phyloP scores from a whole-genome alignment of 1,140 invertebrate genomes.

The Thaumetopoea pityocampa region DNA sequence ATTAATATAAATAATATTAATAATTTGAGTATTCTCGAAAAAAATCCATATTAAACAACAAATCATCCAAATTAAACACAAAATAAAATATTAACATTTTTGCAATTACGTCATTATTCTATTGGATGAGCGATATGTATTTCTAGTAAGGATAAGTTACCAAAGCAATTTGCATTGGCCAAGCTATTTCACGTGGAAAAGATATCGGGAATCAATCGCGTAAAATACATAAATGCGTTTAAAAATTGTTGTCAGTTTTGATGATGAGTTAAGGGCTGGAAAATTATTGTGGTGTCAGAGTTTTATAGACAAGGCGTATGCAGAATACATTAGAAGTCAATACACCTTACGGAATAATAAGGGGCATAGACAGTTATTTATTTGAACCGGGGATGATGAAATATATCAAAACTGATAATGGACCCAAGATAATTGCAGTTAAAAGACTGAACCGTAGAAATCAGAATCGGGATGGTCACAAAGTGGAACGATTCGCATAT shows the following conservation, averaged over 20 bases:
- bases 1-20: no score
- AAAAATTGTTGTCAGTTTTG: slow-evolving; percentile 19
- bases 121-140: background rate
- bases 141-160: slow-evolving; percentile 3
- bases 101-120: no score
- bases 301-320: slow-evolving; percentile 4
- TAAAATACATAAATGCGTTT: slow-evolving; percentile 20
- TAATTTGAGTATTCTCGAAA: no score
- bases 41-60: no score
- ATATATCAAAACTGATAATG: slow-evolving; percentile 6
- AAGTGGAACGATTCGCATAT: slow-evolving; percentile 5
- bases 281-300: slow-evolving; percentile 8
- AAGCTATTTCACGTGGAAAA: slow-evolving; percentile 12
- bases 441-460: slow-evolving; percentile 7
- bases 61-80: no score
- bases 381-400: slow-evolving; percentile 13
- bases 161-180: slow-evolving; percentile 24
- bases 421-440: slow-evolving; percentile 6
- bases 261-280: slow-evolving; percentile 3
- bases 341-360: slow-evolving; percentile 16
- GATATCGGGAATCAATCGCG: slow-evolving; percentile 8
- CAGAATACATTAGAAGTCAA: slow-evolving; percentile 17
- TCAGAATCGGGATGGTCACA: background rate
- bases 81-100: no score
- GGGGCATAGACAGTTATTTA: slow-evolving; percentile 18